Evolutionary conservation across 2,888 invertebrate genomes (phyloP), one percentile per base, ranked within the genome.

Genomic region (Metellina segmentata): DNA sequence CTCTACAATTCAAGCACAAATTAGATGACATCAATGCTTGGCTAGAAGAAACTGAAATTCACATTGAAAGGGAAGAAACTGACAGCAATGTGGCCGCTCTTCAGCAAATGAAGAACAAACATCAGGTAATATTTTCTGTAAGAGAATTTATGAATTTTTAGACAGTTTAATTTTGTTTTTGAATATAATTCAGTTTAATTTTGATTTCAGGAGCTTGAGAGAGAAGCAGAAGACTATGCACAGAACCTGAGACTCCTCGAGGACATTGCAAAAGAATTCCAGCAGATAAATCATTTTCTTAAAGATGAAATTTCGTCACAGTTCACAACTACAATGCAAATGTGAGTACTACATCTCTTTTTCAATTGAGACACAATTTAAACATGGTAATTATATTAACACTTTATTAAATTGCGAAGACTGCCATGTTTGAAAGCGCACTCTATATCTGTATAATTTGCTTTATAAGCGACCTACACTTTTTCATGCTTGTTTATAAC

Each of bases 21-120:
- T 95, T 99, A 87, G 99, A 99, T 94, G 99, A 99, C 95, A 97
- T 99, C 94, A 97, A 98, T 94, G 96, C 96, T 19, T 99, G 99
- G 99, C 97, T 99, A 95, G 98, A 98, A 94, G 98, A 98, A 90
- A 96, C 97, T 0, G 98, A 98, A 95, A 96, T 96, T n/a, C 97
- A 97, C 94, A 95, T 98, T 74, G 96, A 96, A 93, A 97, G 97
- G 0, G 96, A 96, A 94, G 97, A 97, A 94, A 96, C 97, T 93
- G 99, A 99, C 90, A 97, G 97, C 94, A 99, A 99, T 95, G 95
- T 99, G 93, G 96, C 97, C 0, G 97, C 98, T 0, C 98, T 98
- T 0, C 97, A 97, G 13, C 97, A 97, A 93, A 96, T 99, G 51
- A 94, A 96, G 85, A 96, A 96, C 93, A 96, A 95, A 94, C 95